A percentile compares a stretch with the other conserved stretches of the same genome.
Conservation (phyloP, 2,113 vertebrate species). For the Myotis davidii region DNA sequence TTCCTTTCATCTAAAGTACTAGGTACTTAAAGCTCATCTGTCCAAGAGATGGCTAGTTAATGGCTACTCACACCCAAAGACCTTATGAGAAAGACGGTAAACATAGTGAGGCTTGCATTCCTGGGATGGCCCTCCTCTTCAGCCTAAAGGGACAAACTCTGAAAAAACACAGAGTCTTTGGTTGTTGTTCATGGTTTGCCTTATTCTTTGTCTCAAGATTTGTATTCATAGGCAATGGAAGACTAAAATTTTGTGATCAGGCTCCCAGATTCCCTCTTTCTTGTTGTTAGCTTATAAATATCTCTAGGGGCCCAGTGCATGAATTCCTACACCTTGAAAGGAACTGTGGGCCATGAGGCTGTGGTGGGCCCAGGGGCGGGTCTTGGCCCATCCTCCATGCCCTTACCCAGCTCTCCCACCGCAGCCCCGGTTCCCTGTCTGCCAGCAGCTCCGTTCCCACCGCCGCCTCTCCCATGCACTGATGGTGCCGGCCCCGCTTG, state of each 20-base stretch:
- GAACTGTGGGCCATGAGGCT: no score
- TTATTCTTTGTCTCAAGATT: background rate
- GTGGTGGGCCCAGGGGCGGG: no score
- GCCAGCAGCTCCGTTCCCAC: no score
- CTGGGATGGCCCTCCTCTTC: background rate
- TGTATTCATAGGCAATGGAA: background rate
- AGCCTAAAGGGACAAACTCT: background rate
- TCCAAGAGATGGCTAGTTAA: slow-evolving; percentile 43
- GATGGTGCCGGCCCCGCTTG: no score
- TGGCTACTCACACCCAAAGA: slow-evolving; percentile 19
- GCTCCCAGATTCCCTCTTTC: background rate
- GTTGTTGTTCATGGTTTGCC: background rate
- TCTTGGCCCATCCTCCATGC: no score
- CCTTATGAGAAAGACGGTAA: slow-evolving; percentile 10
- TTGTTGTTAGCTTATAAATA: background rate
- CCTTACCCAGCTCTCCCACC: no score
- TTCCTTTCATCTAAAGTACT: slow-evolving; percentile 61
- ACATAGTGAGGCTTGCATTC: background rate
- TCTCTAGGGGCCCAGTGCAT: no score
- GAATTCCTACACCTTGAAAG: no score
- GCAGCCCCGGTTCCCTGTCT: no score
- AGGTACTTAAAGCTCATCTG: slow-evolving; percentile 60
- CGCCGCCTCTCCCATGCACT: no score
- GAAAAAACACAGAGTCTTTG: background rate
- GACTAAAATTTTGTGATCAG: background rate